A percentile compares a stretch with the other conserved stretches of the same genome.
phyloP scores from a whole-genome alignment of 2,797 vertebrate genomes.

The Gymnocypris eckloni region DNA sequence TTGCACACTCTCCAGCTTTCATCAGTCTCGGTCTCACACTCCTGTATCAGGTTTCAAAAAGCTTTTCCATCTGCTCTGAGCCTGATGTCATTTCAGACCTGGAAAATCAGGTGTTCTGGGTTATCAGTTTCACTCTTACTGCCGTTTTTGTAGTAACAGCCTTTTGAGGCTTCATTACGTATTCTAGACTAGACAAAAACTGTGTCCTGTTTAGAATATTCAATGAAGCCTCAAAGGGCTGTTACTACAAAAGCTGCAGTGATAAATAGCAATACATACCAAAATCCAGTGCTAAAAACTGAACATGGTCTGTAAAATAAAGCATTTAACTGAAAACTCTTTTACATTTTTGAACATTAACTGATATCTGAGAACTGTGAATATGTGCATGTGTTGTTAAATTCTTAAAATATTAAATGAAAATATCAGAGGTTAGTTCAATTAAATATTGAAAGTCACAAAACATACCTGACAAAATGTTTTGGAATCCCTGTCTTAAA shows the following conservation, averaged over 20 bases:
- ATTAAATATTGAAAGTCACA: not conserved
- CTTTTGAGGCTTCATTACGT: not conserved
- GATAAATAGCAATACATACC: not conserved
- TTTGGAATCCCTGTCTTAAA: not conserved
- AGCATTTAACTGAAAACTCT: not conserved
- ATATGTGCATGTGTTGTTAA: not conserved
- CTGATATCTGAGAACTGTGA: not conserved
- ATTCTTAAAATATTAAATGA: not conserved
- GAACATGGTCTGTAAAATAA: not conserved
- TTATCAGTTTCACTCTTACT: not conserved
- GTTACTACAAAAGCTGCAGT: not conserved
- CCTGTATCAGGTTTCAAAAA: slow-evolving; percentile 43
- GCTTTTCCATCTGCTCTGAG: slow-evolving; percentile 54
- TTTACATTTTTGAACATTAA: not conserved
- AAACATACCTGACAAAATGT: not conserved
- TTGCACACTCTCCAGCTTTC: slow-evolving; percentile 36
- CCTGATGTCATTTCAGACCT: slow-evolving; percentile 29
- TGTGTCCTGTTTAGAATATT: not conserved
- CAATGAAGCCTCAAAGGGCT: not conserved
- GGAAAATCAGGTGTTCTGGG: slow-evolving; percentile 37
- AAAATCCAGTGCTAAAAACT: not conserved
- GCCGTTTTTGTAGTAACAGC: not conserved
- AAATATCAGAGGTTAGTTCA: not conserved
- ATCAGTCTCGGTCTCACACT: slow-evolving; percentile 27
- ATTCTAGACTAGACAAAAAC: slow-evolving; percentile 4